Evolutionary conservation across 1,140 invertebrate genomes (phyloP).

Genomic region (Geopemphigus sp.): DNA sequence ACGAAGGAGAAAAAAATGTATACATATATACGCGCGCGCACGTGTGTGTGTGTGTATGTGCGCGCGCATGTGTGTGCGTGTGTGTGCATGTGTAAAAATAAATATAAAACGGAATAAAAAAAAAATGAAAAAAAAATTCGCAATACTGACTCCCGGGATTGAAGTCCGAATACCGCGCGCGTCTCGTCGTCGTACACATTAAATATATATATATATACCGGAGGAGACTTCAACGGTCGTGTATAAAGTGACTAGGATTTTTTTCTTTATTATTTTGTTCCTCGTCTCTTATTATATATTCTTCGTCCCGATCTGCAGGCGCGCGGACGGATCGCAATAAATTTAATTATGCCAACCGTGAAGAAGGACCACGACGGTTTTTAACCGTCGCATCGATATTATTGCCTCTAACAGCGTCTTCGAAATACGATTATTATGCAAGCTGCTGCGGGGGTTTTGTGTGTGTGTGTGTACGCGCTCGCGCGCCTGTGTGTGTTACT

Average conservation of each 20-base stretch:
- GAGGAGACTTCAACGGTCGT: constrained; percentile 40
- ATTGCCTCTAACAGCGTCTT: not conserved
- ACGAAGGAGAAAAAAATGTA: not conserved
- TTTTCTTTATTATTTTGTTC: constrained; percentile 14
- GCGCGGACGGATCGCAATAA: constrained; percentile 40
- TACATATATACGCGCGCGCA: not conserved
- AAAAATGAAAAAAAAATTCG: constrained; percentile 26
- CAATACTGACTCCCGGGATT: constrained; percentile 42
- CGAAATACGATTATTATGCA: constrained; percentile 41
- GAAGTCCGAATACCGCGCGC: constrained; percentile 40
- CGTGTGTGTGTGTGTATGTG: not conserved
- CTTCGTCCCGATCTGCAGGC: not conserved
- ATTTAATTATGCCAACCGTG: constrained; percentile 37
- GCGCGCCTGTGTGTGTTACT: too few species aligned
- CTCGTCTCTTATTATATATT: not conserved
- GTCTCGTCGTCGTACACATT: not conserved
- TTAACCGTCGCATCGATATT: constrained; percentile 22
- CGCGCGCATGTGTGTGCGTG: not conserved
- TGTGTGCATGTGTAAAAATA: constrained; percentile 5
- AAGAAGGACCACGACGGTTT: constrained; percentile 16
- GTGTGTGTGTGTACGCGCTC: not conserved
- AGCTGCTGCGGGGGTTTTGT: constrained; percentile 7
- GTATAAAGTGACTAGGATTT: constrained; percentile 47
- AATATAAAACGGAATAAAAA: constrained; percentile 37
- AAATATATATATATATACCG: too few species aligned